phyloP scores from a whole-genome alignment of 2,797 vertebrate genomes.

The Natrix natrix region DNA sequence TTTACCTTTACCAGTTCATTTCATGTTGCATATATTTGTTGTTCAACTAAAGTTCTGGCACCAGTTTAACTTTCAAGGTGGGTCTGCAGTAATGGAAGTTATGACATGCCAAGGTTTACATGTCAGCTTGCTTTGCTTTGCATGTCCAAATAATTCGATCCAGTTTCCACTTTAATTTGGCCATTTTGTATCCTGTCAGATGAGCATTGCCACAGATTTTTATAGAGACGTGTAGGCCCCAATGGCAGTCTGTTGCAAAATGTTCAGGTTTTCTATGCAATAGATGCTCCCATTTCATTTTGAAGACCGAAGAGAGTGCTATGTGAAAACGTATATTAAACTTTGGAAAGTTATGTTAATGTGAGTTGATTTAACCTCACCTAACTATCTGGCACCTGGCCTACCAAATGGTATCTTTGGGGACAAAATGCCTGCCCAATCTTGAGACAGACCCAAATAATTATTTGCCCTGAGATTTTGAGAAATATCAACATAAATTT shows the following conservation, averaged over 20 bases:
- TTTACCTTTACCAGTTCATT: background rate
- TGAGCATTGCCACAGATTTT: background rate
- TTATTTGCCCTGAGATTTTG: background rate
- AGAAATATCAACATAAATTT: background rate
- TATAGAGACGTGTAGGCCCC: background rate
- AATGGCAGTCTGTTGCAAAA: background rate
- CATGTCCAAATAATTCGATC: background rate
- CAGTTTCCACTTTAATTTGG: background rate
- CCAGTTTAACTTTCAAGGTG: conserved; percentile 9
- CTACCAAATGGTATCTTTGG: background rate
- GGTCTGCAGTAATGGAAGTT: background rate
- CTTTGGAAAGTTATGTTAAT: background rate
- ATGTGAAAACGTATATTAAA: background rate
- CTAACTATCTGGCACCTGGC: background rate
- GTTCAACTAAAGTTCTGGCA: background rate
- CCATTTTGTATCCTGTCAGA: background rate
- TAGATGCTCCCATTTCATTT: background rate
- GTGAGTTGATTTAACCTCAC: background rate
- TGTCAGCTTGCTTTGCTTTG: background rate
- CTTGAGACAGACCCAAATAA: background rate
- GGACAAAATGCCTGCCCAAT: too few relatives aligned
- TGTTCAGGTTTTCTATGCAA: background rate
- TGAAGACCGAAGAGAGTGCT: background rate
- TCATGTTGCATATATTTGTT: conserved; percentile 17
- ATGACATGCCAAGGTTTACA: conserved; percentile 10